Evolutionary conservation across 23 tunicate species (phyloP), one percentile per base, ranked within the genome.

Genomic region (Clavelina lepadiformis): DNA sequence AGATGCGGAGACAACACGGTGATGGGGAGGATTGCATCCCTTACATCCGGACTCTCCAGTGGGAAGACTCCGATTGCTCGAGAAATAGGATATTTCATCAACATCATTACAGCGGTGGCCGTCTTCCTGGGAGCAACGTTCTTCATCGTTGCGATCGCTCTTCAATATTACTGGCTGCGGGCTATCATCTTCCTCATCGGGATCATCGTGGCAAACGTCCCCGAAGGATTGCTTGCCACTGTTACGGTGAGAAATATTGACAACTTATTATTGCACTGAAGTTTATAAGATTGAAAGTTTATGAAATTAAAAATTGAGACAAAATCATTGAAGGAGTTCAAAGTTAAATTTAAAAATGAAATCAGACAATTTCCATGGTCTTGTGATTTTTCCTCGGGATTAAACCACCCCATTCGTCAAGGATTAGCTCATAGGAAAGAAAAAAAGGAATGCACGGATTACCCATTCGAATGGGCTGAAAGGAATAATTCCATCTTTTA

Each of bases 171-270:
- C 15, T 46, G 41, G 56, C 15, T 83, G 2, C 36, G 22, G 18
- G 33, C 92, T 1, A 72, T 83, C 34, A 56, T 83, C 5, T 83
- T 73, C 36, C 65, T 83, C 15, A 83, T 83, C 56, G 92, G 78
- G 4, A 83, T 83, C 35, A 83, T 83, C 33, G 92, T 83, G 24
- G 92, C 92, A 0, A 83, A 83, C 31, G 92, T 83, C 1, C 92
- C 92, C 3, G 92, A 83, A 76, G 92, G 92, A 24, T 56, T 83
- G 13, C 92, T 83, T n/a, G 92, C 82, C 46, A 83, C 92, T 49
- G 92, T 83, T 1, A 83, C 92, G 22, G 92, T 83, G 49, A 73
- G 74, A 61, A n/a, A 53, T 13, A 13, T 53, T 20, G n/a, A 53
- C n/a, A n/a, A n/a, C n/a, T n/a, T n/a, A n/a, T n/a, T n/a, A n/a